Evolutionary conservation across 2,113 vertebrate genomes (phyloP), one percentile per base, ranked within the genome.

Genomic region (Ictalurus furcatus): DNA sequence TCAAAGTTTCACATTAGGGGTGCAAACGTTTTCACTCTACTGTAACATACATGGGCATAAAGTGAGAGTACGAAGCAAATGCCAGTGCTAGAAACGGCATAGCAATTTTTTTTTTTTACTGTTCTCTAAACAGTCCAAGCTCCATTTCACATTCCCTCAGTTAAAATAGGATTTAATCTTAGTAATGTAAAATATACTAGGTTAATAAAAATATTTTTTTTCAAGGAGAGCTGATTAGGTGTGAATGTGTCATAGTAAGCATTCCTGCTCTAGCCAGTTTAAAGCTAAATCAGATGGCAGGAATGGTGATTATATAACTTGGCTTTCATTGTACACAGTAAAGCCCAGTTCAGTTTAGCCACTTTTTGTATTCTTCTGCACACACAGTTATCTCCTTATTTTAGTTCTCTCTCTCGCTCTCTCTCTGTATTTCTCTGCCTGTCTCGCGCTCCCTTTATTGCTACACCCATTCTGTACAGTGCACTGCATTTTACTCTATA

Each of bases 401-500:
- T 80, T 85, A 67, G 59, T 34, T 80, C 58, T 23, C 56, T 63
- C 78, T 63, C 61, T 48, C 44, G 11, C 56, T n/a, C 63, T 58
- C n/a, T 59, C 69, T 67, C 14, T 78, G 12, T 25, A 0, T 78
- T 2, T 54, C 52, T 81, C 28, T 80, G 4, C n/a, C 13, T 30
- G 6, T 81, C 61, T 71, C 11, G 48, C 28, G 23, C 74, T 85
- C 86, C 71, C 79, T 28, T 63, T 69, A 71, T 82, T 89, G 85
- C 63, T 89, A 85, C 88, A 87, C 88, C 85, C 90, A 80, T 89
- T 76, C 85, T 54, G 85, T 85, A 83, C 56, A 87, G 85, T 90
- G 61, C 58, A 85, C 63, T 85, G 59, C 87, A 85, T 14, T 86
- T 81, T 76, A 78, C 90, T 85, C 90, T 91, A 79, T 91, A 91